phyloP scores from a whole-genome alignment of 2,113 vertebrate genomes.

The Chaetops frenatus region DNA sequence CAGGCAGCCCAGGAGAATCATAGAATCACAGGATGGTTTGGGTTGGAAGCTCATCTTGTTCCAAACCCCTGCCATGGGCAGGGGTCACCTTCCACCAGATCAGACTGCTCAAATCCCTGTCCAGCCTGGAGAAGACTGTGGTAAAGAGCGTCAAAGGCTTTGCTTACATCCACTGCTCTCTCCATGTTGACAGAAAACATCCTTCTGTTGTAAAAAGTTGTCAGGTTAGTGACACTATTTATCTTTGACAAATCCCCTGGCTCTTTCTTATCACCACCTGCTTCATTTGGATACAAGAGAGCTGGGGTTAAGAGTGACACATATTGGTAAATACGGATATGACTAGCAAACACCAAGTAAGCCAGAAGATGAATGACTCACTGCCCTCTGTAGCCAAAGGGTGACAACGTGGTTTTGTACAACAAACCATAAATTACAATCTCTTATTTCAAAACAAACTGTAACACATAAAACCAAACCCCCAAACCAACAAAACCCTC shows the following conservation, averaged over 20 bases:
- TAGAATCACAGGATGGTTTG: neutral
- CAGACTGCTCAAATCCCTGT: neutral
- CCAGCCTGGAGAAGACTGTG: neutral
- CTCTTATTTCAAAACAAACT: neutral
- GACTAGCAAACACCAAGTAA: neutral
- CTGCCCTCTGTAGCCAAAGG: neutral
- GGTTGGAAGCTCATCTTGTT: neutral
- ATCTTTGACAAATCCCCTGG: neutral
- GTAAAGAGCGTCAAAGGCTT: fast-evolving
- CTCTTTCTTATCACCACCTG: neutral
- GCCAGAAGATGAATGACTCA: neutral
- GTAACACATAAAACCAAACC: neutral
- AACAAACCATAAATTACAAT: neutral
- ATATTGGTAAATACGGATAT: neutral
- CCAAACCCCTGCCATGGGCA: neutral
- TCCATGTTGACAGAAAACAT: fast-evolving
- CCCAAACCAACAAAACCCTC: neutral
- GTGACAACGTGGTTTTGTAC: neutral
- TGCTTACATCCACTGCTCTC: neutral
- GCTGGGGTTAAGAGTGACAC: neutral
- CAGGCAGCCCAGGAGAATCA: neutral
- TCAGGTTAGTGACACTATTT: neutral
- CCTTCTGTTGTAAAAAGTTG: neutral
- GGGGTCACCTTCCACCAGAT: neutral
- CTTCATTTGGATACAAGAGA: neutral